phyloP scores from a whole-genome alignment of 2,888 invertebrate species.

The Neoascia interrupta region DNA sequence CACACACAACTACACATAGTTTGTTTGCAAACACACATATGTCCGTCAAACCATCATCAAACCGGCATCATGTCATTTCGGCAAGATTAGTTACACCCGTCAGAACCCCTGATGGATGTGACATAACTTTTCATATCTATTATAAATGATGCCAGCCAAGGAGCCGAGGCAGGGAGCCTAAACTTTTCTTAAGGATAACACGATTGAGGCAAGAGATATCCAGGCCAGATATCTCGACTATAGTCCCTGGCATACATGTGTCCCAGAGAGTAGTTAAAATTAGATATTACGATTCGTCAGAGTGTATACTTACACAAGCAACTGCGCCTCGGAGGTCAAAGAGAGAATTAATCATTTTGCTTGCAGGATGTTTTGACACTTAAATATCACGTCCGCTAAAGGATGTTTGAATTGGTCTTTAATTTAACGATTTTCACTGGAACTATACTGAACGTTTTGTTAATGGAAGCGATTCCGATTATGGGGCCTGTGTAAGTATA shows the following conservation, averaged over 20 bases:
- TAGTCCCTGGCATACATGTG: slow-evolving; percentile 18
- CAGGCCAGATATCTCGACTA: neutral
- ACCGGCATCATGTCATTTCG: slow-evolving; percentile 50
- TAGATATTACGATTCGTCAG: slow-evolving; percentile 31
- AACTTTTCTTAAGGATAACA: slow-evolving; percentile 36
- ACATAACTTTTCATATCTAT: slow-evolving; percentile 65
- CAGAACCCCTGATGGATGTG: slow-evolving; percentile 62
- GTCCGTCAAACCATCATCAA: slow-evolving; percentile 10
- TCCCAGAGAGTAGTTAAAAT: slow-evolving; percentile 43
- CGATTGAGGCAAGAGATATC: slow-evolving; percentile 20
- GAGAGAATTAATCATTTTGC: slow-evolving; percentile 56
- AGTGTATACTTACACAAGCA: slow-evolving; percentile 13
- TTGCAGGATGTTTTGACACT: slow-evolving; percentile 31
- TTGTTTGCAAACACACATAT: slow-evolving; percentile 2
- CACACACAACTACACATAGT: neutral
- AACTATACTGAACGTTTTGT: no score
- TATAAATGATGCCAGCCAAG: slow-evolving; percentile 47
- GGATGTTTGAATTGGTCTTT: neutral
- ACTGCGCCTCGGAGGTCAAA: slow-evolving; percentile 17
- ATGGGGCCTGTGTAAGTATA: neutral
- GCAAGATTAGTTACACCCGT: slow-evolving; percentile 56
- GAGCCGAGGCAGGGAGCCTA: neutral
- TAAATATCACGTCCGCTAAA: neutral
- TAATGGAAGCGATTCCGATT: no score
- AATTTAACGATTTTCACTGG: no score